Percentiles rank a stretch among this genome's conserved stretches.
Conservation (phyloP, 2,797 vertebrate species). For the Atherinosoma microstoma region DNA sequence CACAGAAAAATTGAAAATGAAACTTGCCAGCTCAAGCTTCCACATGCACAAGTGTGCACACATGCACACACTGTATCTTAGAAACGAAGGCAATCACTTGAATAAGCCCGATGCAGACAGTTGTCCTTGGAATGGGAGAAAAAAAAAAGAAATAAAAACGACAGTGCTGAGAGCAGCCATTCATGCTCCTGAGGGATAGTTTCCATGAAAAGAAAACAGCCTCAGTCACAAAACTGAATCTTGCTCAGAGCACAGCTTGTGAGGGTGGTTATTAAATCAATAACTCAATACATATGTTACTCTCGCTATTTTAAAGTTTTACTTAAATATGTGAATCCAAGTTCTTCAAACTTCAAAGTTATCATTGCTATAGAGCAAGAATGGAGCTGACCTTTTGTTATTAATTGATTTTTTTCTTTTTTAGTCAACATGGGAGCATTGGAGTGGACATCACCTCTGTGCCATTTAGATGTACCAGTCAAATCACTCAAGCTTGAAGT, state of each 20-base stretch:
- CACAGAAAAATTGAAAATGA: conserved; percentile 77
- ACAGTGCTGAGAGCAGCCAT: conserved; percentile 39
- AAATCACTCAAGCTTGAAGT: conserved; percentile 46
- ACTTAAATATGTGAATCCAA: neutral
- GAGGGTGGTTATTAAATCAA: conserved; percentile 40
- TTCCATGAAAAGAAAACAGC: conserved; percentile 34
- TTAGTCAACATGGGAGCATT: conserved; percentile 26
- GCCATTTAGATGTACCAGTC: conserved; percentile 23
- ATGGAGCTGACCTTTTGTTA: neutral
- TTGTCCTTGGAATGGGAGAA: conserved; percentile 59
- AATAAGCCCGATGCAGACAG: conserved; percentile 59
- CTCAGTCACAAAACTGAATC: conserved; percentile 13
- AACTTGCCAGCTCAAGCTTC: conserved; percentile 63
- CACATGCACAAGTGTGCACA: conserved; percentile 7
- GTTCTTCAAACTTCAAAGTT: neutral
- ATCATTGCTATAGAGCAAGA: neutral
- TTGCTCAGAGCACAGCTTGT: conserved; percentile 28
- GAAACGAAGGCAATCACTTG: conserved; percentile 66
- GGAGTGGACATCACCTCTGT: conserved; percentile 24
- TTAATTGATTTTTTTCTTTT: conserved; percentile 10
- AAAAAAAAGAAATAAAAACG: conserved; percentile 15
- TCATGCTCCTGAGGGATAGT: conserved; percentile 33
- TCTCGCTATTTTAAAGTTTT: conserved; percentile 1
- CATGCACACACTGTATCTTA: conserved; percentile 47
- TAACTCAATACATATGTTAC: conserved; percentile 34